phyloP scores from a whole-genome alignment of 2,888 invertebrate genomes.

The Rotaria magnacalcarata region DNA sequence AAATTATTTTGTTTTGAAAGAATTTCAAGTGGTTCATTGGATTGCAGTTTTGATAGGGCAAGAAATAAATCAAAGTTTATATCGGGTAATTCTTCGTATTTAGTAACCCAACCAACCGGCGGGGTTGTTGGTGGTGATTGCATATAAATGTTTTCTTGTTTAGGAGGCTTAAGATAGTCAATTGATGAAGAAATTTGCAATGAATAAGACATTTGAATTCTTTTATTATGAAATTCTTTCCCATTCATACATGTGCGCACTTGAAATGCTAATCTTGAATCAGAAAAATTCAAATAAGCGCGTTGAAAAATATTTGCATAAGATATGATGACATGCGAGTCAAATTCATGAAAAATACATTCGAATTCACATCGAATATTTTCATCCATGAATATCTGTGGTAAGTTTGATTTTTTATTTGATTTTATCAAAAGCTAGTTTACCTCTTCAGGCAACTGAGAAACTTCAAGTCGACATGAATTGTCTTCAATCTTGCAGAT shows the following conservation, averaged over 20 bases:
- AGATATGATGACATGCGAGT: background rate
- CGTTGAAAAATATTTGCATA: background rate
- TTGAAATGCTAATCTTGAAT: background rate
- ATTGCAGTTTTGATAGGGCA: background rate
- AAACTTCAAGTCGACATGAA: background rate
- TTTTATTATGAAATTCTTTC: background rate
- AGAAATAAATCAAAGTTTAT: constrained; percentile 23
- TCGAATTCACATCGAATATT: background rate
- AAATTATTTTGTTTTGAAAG: background rate
- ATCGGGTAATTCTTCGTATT: background rate
- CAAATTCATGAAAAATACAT: constrained; percentile 11
- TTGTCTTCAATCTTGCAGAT: background rate
- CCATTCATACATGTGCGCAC: background rate
- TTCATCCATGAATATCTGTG: background rate
- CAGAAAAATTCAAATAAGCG: background rate
- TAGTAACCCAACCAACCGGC: background rate
- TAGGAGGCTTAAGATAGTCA: background rate
- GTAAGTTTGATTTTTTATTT: background rate
- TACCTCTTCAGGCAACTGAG: background rate
- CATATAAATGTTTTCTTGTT: background rate
- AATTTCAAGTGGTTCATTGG: constrained; percentile 10
- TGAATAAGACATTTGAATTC: background rate
- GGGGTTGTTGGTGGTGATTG: constrained; percentile 26
- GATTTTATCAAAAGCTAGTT: background rate
- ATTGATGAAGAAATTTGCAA: background rate